Conservation (phyloP, 92 coral and sea anemone genomes). For the Palythoa grandiflora region DNA sequence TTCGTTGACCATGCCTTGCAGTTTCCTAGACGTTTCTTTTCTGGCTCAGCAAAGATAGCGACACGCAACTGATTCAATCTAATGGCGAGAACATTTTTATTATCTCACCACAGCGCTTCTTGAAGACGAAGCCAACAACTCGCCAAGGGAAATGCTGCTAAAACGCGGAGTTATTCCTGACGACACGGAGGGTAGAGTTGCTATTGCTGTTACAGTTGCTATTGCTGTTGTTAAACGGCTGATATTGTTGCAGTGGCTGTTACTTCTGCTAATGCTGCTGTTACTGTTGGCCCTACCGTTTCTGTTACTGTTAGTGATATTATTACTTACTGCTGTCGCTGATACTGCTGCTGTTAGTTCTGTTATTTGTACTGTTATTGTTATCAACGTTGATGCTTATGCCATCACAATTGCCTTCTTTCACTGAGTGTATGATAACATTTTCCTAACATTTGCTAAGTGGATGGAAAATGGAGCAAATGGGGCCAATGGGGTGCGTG, state of each 20-base stretch:
- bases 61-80: too few relatives aligned
- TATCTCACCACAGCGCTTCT: neutral
- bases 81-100: too few relatives aligned
- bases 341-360: neutral
- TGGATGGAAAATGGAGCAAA: neutral
- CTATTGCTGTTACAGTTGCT: neutral
- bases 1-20: too few relatives aligned
- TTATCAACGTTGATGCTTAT: neutral
- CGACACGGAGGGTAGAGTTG: neutral
- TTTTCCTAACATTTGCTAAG: neutral
- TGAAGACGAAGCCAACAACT: neutral
- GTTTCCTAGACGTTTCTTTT: too few relatives aligned
- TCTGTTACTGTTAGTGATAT: neutral
- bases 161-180: slow-evolving; percentile 6
- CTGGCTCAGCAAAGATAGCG: too few relatives aligned
- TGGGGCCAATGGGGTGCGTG: neutral
- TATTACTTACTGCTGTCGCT: neutral
- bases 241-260: too few relatives aligned
- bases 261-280: too few relatives aligned
- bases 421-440: neutral
- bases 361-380: neutral
- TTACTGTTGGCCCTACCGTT: neutral
- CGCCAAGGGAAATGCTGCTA: slow-evolving; percentile 4
- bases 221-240: neutral
- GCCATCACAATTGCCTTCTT: neutral